Evolutionary conservation across 2,797 vertebrate genomes (phyloP), one percentile per base, ranked within the genome.

Genomic region (Semaprochilodus insignis): DNA sequence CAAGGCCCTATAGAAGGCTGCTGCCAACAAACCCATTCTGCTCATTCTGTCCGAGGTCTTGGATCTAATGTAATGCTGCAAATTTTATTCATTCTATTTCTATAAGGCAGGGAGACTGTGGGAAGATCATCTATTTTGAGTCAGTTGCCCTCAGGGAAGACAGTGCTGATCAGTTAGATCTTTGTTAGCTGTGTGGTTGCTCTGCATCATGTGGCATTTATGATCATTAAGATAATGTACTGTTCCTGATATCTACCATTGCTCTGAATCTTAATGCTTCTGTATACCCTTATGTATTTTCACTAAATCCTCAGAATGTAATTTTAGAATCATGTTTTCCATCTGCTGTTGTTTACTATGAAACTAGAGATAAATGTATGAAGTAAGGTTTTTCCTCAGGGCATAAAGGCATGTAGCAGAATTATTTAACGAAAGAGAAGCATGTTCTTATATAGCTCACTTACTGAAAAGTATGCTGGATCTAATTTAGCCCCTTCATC

Each of bases 1-100:
- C 77, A 59, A 31, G 6, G 54, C 25, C 55, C 48, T 51, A 72
- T 60, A 74, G 66, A 75, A 52, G 74, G 54, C n/a, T 4, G 52
- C 57, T 82, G 74, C 79, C 69, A 31, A 65, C 78, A 84, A 86
- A 81, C 78, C 85, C 57, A 81, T 86, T 87, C 52, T 54, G 52
- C 59, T 31, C 16, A 66, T 81, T 74, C 77, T 82, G 36, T 78
- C 77, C 80, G 62, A 72, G 77, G 73, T 67, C 48, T 70, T 60
- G 72, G 73, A 88, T 76, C 80, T 79, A 88, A 88, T 87, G 80
- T 80, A 85, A 74, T 60, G 57, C 78, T 70, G 65, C 63, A 85
- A 81, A 81, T 82, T 74, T 75, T 77, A 84, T 85, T 78, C 25
- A 44, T 79, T 80, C 82, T 70, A 87, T 74, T 75, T 78, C 60